Base-by-base conservation (phyloP, 2,888 invertebrate species). In the Nudaria mundana region DNA sequence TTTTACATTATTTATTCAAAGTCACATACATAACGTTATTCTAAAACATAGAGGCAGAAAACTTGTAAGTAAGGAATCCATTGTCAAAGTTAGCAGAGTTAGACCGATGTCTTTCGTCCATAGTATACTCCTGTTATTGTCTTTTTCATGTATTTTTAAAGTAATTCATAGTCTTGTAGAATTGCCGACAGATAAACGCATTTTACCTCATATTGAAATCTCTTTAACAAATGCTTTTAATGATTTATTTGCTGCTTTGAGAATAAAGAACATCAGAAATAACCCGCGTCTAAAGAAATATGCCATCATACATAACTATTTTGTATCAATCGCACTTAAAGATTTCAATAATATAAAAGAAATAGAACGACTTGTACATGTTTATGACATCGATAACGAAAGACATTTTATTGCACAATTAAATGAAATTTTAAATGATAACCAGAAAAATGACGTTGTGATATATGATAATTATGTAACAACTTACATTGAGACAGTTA, bases 391-490 rank as follows among this genome's bases (percentile, higher is more conserved):
- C 26, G 56, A 54, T 49, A 66, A 65, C 44, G 61, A 56, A 22
- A 71, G 63, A 41, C 54, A 53, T 57, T 70, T 74, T 61, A 69
- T 71, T 44, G 48, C 54, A 32, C 46, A 58, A 18, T 40, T 81
- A 56, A 74, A 78, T 42, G 71, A 76, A 44, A 38, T 77, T 45
- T 46, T 76, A 31, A 57, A 68, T 41, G 73, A 68, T 53, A 67
- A 66, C 15, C 41, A 60, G 42, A 52, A 52, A 25, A 50, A 42
- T 20, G 45, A 48, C 14, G 3, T 33, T 24, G 10, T 16, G 10
- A 11, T 2, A 4, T 45, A 57, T 29, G 12, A 12, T 29, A 51
- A 62, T 24, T 8, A 36, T 14, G 60, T 63, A 37, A 46, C 49
- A 28, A 46, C 64, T 65, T 31, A 53, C 73, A 22, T 44, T 54